A percentile compares a stretch with the other conserved stretches of the same genome.
Evolutionary conservation across 2,113 vertebrate genomes (phyloP).

Genomic region (Psittacara wagleri): DNA sequence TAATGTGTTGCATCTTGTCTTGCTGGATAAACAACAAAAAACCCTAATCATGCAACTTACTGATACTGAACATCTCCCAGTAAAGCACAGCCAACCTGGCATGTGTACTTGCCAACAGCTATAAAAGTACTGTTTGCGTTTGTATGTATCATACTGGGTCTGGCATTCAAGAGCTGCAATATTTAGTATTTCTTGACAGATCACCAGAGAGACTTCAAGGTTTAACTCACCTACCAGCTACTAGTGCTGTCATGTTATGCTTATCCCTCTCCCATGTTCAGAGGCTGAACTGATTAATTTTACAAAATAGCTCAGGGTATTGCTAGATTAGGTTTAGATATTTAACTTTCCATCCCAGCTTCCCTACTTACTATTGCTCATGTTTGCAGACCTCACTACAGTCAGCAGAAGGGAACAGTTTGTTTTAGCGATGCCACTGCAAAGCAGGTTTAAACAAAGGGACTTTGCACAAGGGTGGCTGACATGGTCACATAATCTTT

Average conservation of each 20-base stretch:
- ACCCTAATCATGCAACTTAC: background rate
- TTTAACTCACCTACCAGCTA: conserved; percentile 18
- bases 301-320: background rate
- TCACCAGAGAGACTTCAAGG: background rate
- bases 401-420: background rate
- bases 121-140: background rate
- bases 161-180: conserved; percentile 12
- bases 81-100: conserved; percentile 33
- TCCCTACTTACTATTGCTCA: background rate
- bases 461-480: background rate
- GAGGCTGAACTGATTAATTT: background rate
- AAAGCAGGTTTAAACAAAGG: background rate
- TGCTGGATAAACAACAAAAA: background rate
- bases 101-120: background rate
- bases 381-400: background rate
- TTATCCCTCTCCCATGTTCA: background rate
- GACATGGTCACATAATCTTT: background rate
- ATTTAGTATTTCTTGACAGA: conserved; percentile 27
- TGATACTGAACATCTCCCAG: background rate
- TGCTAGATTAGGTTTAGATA: background rate
- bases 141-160: background rate
- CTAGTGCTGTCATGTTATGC: background rate
- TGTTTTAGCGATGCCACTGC: background rate
- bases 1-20: background rate
- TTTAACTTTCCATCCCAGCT: background rate